phyloP scores from a whole-genome alignment of 2,113 vertebrate genomes.

The Pedionomus torquatus region DNA sequence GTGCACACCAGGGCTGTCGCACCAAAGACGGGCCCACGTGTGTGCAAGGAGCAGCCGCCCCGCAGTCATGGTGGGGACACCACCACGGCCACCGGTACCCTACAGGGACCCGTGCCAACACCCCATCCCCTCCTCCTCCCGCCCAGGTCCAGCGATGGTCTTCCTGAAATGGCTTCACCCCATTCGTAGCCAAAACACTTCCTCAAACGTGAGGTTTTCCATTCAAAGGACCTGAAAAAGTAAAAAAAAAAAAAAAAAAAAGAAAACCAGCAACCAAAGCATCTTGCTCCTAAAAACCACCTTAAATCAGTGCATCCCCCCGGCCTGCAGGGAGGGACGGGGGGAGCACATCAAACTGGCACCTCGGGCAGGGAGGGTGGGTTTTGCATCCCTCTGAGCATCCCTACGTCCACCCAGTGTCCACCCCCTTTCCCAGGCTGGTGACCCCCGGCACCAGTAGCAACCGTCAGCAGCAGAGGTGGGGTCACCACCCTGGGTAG shows the following conservation, averaged over 20 bases:
- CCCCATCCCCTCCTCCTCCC: too few species aligned
- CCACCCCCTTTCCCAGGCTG: accelerated
- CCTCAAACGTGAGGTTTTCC: background rate
- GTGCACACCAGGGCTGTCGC: background rate
- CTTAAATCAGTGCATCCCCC: background rate
- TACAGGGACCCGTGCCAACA: accelerated
- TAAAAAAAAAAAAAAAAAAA: too few species aligned
- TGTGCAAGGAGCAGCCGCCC: background rate
- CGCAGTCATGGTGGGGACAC: accelerated
- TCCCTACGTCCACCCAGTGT: background rate
- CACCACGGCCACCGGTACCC: accelerated
- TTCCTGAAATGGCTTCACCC: background rate
- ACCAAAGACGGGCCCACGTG: accelerated
- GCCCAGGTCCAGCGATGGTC: background rate
- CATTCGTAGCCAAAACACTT: background rate
- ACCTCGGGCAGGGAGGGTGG: accelerated
- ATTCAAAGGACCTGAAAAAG: background rate
- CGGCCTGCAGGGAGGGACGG: too few species aligned
- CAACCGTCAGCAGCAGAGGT: background rate
- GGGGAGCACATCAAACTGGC: background rate
- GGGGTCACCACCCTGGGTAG: background rate
- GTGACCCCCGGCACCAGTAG: background rate
- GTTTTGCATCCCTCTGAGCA: background rate
- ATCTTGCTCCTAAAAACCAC: background rate
- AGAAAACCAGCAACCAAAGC: background rate